phyloP scores from a whole-genome alignment of 2,113 vertebrate genomes.

The Pelmatolapia mariae region DNA sequence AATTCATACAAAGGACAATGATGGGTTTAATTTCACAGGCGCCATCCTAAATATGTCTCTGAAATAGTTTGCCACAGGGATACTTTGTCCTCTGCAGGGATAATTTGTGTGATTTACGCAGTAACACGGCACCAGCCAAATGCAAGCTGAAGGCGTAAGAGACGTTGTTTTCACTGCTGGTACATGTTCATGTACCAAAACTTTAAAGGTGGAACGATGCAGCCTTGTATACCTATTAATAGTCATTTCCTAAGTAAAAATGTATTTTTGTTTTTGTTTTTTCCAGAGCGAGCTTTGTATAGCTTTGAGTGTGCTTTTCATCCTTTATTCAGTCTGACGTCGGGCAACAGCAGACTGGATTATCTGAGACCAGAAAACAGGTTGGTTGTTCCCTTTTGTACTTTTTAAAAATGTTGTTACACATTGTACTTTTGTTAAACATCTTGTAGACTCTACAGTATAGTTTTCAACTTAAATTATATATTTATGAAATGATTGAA shows the following conservation, averaged over 20 bases:
- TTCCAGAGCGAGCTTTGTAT: conserved; percentile 87
- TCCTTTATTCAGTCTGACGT: conserved; percentile 92
- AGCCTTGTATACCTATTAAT: neutral
- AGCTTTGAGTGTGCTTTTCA: conserved; percentile 95
- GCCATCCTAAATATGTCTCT: neutral
- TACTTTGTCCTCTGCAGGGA: neutral
- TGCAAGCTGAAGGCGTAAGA: neutral
- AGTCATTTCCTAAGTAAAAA: neutral
- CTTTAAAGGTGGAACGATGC: neutral
- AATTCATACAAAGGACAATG: neutral
- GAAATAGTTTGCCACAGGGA: neutral
- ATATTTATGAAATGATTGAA: neutral
- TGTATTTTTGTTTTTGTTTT: neutral
- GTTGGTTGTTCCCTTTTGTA: conserved; percentile 50
- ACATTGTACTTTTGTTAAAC: neutral
- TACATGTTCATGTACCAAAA: neutral
- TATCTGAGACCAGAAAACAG: conserved; percentile 92
- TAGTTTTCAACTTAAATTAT: neutral
- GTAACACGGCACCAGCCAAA: neutral
- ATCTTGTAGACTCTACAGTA: neutral
- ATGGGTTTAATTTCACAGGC: neutral
- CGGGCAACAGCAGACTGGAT: conserved; percentile 84
- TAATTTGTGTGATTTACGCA: neutral
- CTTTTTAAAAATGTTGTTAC: neutral
- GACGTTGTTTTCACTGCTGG: neutral